phyloP scores from a whole-genome alignment of 2,888 invertebrate species.

The Mythimna lalbum region DNA sequence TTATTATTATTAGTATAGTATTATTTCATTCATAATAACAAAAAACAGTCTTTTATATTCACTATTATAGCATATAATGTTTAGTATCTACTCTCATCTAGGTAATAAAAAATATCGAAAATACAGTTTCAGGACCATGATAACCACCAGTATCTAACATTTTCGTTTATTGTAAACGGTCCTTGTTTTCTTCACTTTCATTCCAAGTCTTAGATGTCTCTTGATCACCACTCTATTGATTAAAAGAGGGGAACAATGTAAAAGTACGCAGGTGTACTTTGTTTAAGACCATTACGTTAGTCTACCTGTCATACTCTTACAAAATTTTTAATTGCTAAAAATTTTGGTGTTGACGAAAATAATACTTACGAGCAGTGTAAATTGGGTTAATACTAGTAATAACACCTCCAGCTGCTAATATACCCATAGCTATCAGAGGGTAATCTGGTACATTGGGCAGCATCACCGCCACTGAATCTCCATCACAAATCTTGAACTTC shows the following conservation, averaged over 20 bases:
- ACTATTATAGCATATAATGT: too few species aligned
- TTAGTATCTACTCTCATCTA: not conserved
- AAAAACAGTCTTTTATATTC: too few species aligned
- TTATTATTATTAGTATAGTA: too few species aligned
- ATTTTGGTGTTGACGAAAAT: too few species aligned
- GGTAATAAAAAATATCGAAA: not conserved
- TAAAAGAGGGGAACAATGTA: too few species aligned
- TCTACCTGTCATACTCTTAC: not conserved
- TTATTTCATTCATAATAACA: not conserved
- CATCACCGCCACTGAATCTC: conserved; percentile 93
- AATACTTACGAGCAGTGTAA: conserved; percentile 92
- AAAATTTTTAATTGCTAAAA: too few species aligned
- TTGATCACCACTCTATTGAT: too few species aligned
- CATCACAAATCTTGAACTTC: conserved; percentile 92
- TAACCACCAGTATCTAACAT: not conserved
- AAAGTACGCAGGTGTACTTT: too few species aligned
- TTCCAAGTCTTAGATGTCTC: too few species aligned
- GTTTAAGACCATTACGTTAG: too few species aligned
- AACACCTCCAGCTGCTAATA: conserved; percentile 92
- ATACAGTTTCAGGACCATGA: not conserved
- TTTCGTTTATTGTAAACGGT: too few species aligned
- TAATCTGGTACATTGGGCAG: conserved; percentile 95
- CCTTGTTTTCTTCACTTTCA: too few species aligned
- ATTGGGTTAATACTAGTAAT: conserved; percentile 94
- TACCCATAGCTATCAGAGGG: conserved; percentile 92